phyloP scores from a whole-genome alignment of 2,797 vertebrate species.

The Lepus townsendii region DNA sequence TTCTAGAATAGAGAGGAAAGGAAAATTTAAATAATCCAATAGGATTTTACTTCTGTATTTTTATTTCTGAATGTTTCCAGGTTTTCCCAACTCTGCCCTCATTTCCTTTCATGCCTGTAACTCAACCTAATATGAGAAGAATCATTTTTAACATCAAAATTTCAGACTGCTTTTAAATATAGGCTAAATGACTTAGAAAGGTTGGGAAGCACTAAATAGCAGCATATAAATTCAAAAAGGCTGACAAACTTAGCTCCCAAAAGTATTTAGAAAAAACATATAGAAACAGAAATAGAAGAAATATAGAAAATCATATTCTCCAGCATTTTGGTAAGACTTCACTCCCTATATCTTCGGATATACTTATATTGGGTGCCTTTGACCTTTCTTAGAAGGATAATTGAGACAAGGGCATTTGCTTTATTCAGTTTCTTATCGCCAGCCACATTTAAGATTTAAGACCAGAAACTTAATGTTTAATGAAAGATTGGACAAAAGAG shows the following conservation, averaged over 20 bases:
- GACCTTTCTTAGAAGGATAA: not conserved
- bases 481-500: not conserved
- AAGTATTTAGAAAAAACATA: not conserved
- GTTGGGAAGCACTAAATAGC: not conserved
- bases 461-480: not conserved
- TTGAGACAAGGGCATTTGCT: not conserved
- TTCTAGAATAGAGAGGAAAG: not conserved
- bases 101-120: not conserved
- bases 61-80: constrained; percentile 33
- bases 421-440: not conserved
- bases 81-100: not conserved
- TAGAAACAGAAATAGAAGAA: not conserved
- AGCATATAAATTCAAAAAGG: constrained; percentile 6
- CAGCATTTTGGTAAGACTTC: not conserved
- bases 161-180: constrained; percentile 23
- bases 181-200: not conserved
- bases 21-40: not conserved
- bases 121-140: not conserved
- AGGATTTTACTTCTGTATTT: not conserved
- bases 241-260: not conserved
- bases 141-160: not conserved
- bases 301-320: not conserved
- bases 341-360: not conserved
- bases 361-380: not conserved
- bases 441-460: not conserved